Percentiles rank a stretch among this genome's conserved stretches.
Evolutionary conservation across 2,888 invertebrate species (phyloP).

Genomic region (Melieria crassipennis): DNA sequence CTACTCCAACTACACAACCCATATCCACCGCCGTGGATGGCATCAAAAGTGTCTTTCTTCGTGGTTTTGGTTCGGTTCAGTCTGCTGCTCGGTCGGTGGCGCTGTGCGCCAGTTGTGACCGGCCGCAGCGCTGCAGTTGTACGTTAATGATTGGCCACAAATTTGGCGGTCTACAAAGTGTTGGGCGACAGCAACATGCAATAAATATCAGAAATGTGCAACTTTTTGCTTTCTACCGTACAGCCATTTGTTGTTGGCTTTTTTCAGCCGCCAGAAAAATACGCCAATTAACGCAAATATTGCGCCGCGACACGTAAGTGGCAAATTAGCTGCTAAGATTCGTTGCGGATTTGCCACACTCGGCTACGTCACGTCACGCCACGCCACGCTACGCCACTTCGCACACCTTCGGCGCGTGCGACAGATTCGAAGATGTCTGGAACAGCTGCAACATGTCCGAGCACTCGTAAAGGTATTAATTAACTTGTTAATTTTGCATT

Average conservation of each 20-base stretch:
- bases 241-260: neutral
- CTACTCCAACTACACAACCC: too few relatives aligned
- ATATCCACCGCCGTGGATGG: too few relatives aligned
- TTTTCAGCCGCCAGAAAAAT: neutral
- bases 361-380: neutral
- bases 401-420: neutral
- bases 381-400: neutral
- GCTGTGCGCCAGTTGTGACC: too few relatives aligned
- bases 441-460: slow-evolving; percentile 51
- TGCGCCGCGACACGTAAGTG: slow-evolving; percentile 28
- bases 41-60: too few relatives aligned
- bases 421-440: slow-evolving; percentile 41
- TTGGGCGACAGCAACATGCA: too few relatives aligned
- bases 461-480: slow-evolving; percentile 56
- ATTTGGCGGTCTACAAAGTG: too few relatives aligned
- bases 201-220: neutral
- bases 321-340: slow-evolving; percentile 34
- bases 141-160: neutral
- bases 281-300: slow-evolving; percentile 28
- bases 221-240: neutral
- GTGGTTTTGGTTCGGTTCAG: too few relatives aligned
- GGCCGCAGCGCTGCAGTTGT: neutral
- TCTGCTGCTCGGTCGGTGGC: too few relatives aligned
- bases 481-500: slow-evolving; percentile 64
- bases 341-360: slow-evolving; percentile 7